Base-by-base conservation (phyloP, 2,888 invertebrate genomes). In the Conops quadrifasciatus region DNA sequence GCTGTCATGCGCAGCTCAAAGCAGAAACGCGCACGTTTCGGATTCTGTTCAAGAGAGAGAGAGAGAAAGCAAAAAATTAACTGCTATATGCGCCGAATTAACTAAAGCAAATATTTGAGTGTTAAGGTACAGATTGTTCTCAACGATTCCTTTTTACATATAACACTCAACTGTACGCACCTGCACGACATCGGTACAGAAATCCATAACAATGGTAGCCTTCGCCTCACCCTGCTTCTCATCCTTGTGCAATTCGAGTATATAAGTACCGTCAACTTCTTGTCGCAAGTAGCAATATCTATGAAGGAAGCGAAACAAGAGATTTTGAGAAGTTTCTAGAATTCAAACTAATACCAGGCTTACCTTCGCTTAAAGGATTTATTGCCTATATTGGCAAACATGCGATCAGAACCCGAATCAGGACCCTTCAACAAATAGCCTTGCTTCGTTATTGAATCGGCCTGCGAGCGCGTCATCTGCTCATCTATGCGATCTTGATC, bases 381-480 rank as follows among this genome's bases (percentile, higher is more conserved):
- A 26, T 96, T 95, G 75, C 94, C 94, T 79, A 96, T 93, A 84
- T 95, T 94, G 75, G 93, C 92, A 87, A 97, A 95, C 88, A 96
- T 94, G 76, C 94, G 90, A 84, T 96, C 96, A 67, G 92, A 93
- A 73, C 93, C 93, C 74, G 94, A 92, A 87, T 96, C 96, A 9
- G 96, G 95, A 59, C 96, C 96, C 86, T 96, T 96, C 87, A 94
- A 89, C 78, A 97, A 87, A 87, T 93, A 95, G 0, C 96, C 96
- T 86, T 96, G 93, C 87, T 96, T 96, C 65, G 94, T 93, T 75
- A 95, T 93, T 72, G 91, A 89, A 82, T 93, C 92, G 77, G 90
- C 89, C 81, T 91, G 91, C 2, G 90, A 88, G 76, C 88, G 80
- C 26, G 87, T 89, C 86, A 88, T 83, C 71, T 88, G 87, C 84